Base-by-base conservation (phyloP, 2,797 vertebrate genomes). In the Furcifer pardalis region DNA sequence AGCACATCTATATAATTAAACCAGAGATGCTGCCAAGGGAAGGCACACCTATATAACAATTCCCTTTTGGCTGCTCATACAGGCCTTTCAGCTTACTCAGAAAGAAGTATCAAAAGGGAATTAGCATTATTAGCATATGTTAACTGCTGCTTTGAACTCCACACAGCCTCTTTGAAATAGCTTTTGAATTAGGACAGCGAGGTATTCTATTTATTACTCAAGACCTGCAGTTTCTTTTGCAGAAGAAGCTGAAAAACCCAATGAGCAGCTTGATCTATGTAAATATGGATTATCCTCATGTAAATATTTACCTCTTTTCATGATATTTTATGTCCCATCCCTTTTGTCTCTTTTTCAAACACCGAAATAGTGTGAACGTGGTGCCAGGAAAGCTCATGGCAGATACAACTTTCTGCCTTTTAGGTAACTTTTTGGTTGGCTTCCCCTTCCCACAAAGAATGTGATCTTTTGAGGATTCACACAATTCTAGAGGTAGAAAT, bases 141-240 rank as follows among this genome's bases (percentile, higher is more conserved):
- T 91, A 87, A 88, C 69, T 87, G 52, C 42, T 76, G 4, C 75
- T 92, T 90, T 91, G 52, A 86, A 85, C 21, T 87, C 35, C 75
- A 8, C 3, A 27, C 35, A 62, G 1, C 75, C 40, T 84, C 76
- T 90, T 74, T 78, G 37, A 82, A 46, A 21, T n/a, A 42, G 42
- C 56, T 63, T 90, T 83, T 87, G 59, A 82, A 35, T 74, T 62
- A 6, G 0, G 40, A 59, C 32, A 3, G 3, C 44, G 49, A 83
- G 49, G 78, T 71, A 72, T 60, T 15, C 46, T 73, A 46, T 21
- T 76, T 89, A 82, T 71, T 52, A 72, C 52, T 0, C 42, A 82
- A 46, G 71, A 65, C 77, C 78, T 85, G 84, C 71, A 8, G 30
- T 37, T 81, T 74, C 21, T 82, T 81, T 86, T 93, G 82, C 65